Evolutionary conservation across 1,140 invertebrate genomes (phyloP), one percentile per base, ranked within the genome.

Genomic region (Drosophila bocki): DNA sequence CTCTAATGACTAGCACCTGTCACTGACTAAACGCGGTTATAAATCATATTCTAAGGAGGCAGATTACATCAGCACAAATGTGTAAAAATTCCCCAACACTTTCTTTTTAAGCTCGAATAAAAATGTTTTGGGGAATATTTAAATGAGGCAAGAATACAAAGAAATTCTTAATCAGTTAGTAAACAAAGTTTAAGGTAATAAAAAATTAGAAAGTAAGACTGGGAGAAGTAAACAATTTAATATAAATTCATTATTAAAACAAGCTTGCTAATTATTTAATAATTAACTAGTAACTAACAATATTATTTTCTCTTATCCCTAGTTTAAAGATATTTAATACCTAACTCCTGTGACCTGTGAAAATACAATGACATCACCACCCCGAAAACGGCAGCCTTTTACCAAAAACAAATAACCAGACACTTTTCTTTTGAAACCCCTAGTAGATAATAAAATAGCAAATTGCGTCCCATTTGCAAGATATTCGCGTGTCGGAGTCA

Each of bases 401-500:
- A 51, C 0, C 17, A 13, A 26, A 64, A 35, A 26, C 8, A 39
- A 15, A 69, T 35, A 26, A 17, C 41, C 37, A 15, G 13, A 12
- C 61, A 37, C 47, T 69, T 53, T 45, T 15, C 61, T 33, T 1
- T 1, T 22, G 39, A 45, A 64, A 17, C 37, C 29, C 12, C 47
- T 13, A 3, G 47, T 39, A 45, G 48, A 48, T 17, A 68, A 48
- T 53, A 62, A 67, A 41, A 26, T 35, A 44, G 48, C 67, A 70
- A 68, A 70, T 56, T 68, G 67, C 39, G 22, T 50, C 19, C 67
- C 63, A 70, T 56, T 70, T 53, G 67, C 19, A n/a, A 67, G 61
- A 69, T 67, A 69, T 53, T 70, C 67, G 67, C 62, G 67, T 70
- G 67, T 70, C 33, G 60, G 13, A 62, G 48, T 54, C 35, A 22